Evolutionary conservation across 2,113 vertebrate genomes (phyloP).

Genomic region (Lepus timidus): DNA sequence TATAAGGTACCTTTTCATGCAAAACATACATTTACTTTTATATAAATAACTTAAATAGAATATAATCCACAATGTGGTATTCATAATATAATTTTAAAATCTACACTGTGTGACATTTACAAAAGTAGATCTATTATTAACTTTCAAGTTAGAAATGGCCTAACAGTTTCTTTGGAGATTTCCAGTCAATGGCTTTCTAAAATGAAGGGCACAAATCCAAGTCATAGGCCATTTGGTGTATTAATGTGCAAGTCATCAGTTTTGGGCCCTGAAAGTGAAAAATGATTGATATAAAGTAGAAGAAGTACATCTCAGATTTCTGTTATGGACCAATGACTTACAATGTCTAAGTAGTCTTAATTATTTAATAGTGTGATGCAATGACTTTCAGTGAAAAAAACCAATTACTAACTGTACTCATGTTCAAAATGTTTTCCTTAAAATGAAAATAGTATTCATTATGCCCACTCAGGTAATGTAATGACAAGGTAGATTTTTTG

Average conservation of each 20-base stretch:
- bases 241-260: slow-evolving; percentile 47
- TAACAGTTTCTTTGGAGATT: slow-evolving; percentile 68
- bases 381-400: slow-evolving; percentile 39
- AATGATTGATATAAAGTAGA: slow-evolving; percentile 9
- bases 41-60: slow-evolving; percentile 54
- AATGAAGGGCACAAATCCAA: slow-evolving; percentile 73
- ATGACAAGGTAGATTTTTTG: background rate
- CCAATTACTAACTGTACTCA: slow-evolving; percentile 7
- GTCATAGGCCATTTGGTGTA: slow-evolving; percentile 44
- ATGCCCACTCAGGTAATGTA: slow-evolving; percentile 42
- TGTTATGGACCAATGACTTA: slow-evolving; percentile 51
- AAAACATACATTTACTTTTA: slow-evolving; percentile 66
- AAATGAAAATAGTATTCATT: slow-evolving; percentile 40
- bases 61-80: slow-evolving; percentile 20
- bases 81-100: slow-evolving; percentile 72
- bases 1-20: slow-evolving; percentile 47
- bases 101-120: slow-evolving; percentile 73
- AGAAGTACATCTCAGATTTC: slow-evolving; percentile 54
- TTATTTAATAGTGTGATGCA: slow-evolving; percentile 54
- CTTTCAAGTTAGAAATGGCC: slow-evolving; percentile 72
- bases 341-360: slow-evolving; percentile 67
- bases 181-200: slow-evolving; percentile 75
- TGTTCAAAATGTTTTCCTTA: slow-evolving; percentile 53
- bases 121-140: slow-evolving; percentile 75
- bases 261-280: slow-evolving; percentile 34